phyloP scores from a whole-genome alignment of 2,113 vertebrate genomes.

The Antennarius striatus region DNA sequence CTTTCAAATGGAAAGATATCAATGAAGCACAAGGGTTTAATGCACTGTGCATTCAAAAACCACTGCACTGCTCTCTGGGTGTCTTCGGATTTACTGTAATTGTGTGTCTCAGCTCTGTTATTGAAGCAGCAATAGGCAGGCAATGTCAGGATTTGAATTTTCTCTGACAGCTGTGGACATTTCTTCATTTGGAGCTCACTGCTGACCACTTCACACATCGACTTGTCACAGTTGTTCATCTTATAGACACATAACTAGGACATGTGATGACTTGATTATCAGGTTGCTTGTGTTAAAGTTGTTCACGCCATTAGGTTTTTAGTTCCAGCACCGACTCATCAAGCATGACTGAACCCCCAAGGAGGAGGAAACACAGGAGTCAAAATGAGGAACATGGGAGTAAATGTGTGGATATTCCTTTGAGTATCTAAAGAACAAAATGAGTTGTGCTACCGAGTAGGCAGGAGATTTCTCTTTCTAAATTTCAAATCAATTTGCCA shows the following conservation, averaged over 20 bases:
- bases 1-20: slow-evolving; percentile 26
- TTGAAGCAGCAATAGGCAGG: slow-evolving; percentile 25
- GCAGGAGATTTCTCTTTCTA: slow-evolving; percentile 33
- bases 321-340: slow-evolving; percentile 33
- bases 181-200: slow-evolving; percentile 15
- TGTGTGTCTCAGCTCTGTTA: slow-evolving; percentile 26
- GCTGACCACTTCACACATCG: slow-evolving; percentile 22
- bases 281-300: slow-evolving; percentile 27
- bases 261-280: slow-evolving; percentile 39
- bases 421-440: slow-evolving; percentile 28
- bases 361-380: slow-evolving; percentile 19
- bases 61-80: slow-evolving; percentile 17
- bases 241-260: not conserved
- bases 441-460: slow-evolving; percentile 23
- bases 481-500: slow-evolving; percentile 68
- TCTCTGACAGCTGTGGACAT: slow-evolving; percentile 6
- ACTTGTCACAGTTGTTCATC: slow-evolving; percentile 24
- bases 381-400: slow-evolving; percentile 5
- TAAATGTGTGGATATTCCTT: slow-evolving; percentile 13
- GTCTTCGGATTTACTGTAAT: slow-evolving; percentile 17
- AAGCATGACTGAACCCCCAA: slow-evolving; percentile 12
- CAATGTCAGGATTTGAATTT: slow-evolving; percentile 32
- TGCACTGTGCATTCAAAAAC: slow-evolving; percentile 23
- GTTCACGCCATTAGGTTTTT: slow-evolving; percentile 40
- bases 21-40: slow-evolving; percentile 34